Base-by-base conservation (phyloP, 2,797 vertebrate species). In the Lerista edwardsae region DNA sequence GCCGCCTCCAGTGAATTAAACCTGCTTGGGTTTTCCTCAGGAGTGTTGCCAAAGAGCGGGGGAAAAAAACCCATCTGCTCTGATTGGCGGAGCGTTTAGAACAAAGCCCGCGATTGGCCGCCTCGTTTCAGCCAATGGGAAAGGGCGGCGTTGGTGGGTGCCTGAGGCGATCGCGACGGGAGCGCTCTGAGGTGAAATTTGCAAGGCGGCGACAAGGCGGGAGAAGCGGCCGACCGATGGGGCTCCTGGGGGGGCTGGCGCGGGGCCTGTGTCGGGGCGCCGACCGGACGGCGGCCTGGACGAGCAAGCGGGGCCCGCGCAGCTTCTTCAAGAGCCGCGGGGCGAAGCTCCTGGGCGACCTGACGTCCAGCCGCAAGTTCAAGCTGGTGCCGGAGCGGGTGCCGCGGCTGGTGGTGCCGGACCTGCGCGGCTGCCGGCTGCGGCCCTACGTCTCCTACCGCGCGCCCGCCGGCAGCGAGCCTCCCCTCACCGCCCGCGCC, bases 361-460 rank as follows among this genome's bases (percentile, higher is more conserved):
- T 87, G 29, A 96, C 96, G 4, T 41, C 95, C 86, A 96, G 84
- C 89, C 75, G 87, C 3, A 98, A 97, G 88, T 99, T 98, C 80
- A 0, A 97, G 14, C 73, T 92, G 6, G 15, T 98, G 27, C 88
- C 27, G 27, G 94, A 97, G 80, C 98, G 97, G 51, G 96, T 98
- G 47, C 98, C 98, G 0, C 93, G 98, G 85, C 97, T 99, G 73
- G 84, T 99, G 59, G 98, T 99, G 64, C 94, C 96, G 1, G 88
- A 98, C 86, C 94, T 98, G 80, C 64, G 71, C 4, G 98, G 96
- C 21, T 99, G 98, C 91, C 96, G 95, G 84, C 97, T 99, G 51
- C 97, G 95, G 84, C 96, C 98, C 0, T 99, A 99, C 27, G 98
- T 99, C 4, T 99, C 97, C 0, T 99, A 98, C 91, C 97, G 96